Conservation (phyloP, 2,113 vertebrate genomes). For the Brachionichthys hirsutus region DNA sequence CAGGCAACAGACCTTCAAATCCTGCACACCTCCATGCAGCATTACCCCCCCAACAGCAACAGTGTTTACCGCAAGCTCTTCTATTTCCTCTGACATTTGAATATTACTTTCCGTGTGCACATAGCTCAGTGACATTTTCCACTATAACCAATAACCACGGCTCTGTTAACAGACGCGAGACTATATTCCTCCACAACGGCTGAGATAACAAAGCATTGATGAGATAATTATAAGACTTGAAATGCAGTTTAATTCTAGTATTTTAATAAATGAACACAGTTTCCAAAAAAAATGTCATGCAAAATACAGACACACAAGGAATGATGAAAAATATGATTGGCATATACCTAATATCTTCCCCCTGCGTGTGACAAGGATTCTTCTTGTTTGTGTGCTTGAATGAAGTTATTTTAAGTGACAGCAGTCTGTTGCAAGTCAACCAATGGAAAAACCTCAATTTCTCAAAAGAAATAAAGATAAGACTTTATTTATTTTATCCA, state of each 20-base stretch:
- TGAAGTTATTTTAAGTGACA: constrained; percentile 38
- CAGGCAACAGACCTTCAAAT: too few relatives aligned
- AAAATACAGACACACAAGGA: background rate
- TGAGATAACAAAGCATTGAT: constrained; percentile 8
- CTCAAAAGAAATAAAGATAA: constrained; percentile 34
- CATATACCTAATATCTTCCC: too few relatives aligned
- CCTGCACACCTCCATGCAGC: background rate
- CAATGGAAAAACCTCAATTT: constrained; percentile 22
- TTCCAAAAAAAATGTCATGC: background rate
- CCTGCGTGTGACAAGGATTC: background rate
- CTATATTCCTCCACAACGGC: background rate
- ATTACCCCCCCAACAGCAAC: background rate
- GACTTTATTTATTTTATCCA: constrained; percentile 29
- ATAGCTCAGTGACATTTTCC: background rate
- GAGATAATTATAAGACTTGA: constrained; percentile 2
- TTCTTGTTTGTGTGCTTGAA: background rate
- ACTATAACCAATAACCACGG: background rate
- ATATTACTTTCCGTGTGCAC: background rate
- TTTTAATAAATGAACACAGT: constrained; percentile 4
- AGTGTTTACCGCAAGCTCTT: background rate
- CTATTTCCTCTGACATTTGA: background rate
- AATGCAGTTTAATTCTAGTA: constrained; percentile 4
- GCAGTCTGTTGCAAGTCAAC: constrained; percentile 26
- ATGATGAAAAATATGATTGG: background rate
- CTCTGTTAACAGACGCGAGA: background rate